Evolutionary conservation across 2,797 vertebrate species (phyloP), one percentile per base, ranked within the genome.

Genomic region (Enteromius thamalakanensis): DNA sequence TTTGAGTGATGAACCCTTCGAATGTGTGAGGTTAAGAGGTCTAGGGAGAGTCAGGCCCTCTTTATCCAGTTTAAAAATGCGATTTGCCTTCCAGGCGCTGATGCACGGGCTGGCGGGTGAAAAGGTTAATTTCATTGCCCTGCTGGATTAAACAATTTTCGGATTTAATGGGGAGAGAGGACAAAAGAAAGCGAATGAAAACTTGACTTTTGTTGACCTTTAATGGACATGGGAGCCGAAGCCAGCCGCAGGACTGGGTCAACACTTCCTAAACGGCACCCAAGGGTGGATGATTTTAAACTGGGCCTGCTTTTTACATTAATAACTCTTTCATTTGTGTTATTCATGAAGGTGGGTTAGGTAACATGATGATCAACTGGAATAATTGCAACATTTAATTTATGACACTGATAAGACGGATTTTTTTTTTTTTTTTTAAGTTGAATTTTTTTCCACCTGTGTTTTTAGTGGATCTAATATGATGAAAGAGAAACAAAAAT

Each of bases 41-140:
- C 40, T 51, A 68, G 40, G 70, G 77, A 81, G 49, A 82, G 69
- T 70, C 68, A 51, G 40, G 49, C 49, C 51, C 81, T 75, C 65
- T 76, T 76, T 67, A 72, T 86, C 64, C 26, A 76, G n/a, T 62
- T 64, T 29, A 14, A 49, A 74, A 89, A 87, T 86, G 76, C 58
- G 80, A 87, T 85, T 84, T 87, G 85, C 86, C 82, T 80, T 76
- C 83, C 79, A 83, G 80, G 79, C 77, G 82, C 82, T 87, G 87
- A 87, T 90, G 80, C 71, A 87, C 78, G 70, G 82, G 68, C 79
- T 23, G 60, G 34, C 4, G 62, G 87, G 87, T 86, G 84, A 83
- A 90, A 92, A 92, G 91, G 89, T 92, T 92, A 87, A 93, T 92
- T 91, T 89, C 83, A 91, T 93, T 92, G 88, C 79, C 72, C 81